A percentile compares a stretch with the other conserved stretches of the same genome.
Evolutionary conservation across 1,140 invertebrate genomes (phyloP).

Genomic region (Papilio xuthus): DNA sequence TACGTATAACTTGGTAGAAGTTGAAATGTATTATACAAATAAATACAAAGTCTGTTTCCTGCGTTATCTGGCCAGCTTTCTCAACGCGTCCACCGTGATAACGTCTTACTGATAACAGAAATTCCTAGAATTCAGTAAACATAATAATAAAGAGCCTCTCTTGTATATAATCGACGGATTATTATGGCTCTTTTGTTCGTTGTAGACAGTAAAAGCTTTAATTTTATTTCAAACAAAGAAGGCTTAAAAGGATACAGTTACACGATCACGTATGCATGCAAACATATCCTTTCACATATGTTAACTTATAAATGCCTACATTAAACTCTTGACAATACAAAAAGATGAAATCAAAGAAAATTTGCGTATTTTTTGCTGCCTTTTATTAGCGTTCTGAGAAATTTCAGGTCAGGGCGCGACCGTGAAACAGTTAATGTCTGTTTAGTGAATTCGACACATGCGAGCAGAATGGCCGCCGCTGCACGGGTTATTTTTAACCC

Average conservation of each 20-base stretch:
- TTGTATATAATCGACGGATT: slow-evolving; percentile 24
- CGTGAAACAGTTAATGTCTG: slow-evolving; percentile 80
- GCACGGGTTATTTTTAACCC: slow-evolving; percentile 80
- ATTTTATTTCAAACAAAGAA: slow-evolving; percentile 17
- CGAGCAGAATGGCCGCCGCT: slow-evolving; percentile 75
- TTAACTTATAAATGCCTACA: background rate
- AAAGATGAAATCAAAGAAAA: slow-evolving; percentile 3
- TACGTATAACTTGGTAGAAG: slow-evolving; percentile 14
- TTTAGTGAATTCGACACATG: slow-evolving; percentile 81
- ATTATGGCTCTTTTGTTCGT: slow-evolving; percentile 35
- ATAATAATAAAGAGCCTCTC: slow-evolving; percentile 39
- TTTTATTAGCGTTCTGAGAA: slow-evolving; percentile 60
- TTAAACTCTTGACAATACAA: background rate
- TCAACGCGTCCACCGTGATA: slow-evolving; percentile 52
- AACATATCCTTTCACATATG: slow-evolving; percentile 9
- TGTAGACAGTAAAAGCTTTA: slow-evolving; percentile 14
- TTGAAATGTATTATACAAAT: slow-evolving; percentile 35
- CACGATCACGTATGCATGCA: background rate
- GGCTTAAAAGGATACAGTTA: slow-evolving; percentile 20
- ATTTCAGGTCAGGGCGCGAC: slow-evolving; percentile 76
- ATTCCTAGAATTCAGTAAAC: slow-evolving; percentile 58
- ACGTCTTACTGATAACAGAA: slow-evolving; percentile 54
- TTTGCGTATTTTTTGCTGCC: background rate
- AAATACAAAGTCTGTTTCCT: slow-evolving; percentile 43
- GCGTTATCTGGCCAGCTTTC: slow-evolving; percentile 52